phyloP scores from a whole-genome alignment of 2,113 vertebrate genomes.

The Colaptes auratus region DNA sequence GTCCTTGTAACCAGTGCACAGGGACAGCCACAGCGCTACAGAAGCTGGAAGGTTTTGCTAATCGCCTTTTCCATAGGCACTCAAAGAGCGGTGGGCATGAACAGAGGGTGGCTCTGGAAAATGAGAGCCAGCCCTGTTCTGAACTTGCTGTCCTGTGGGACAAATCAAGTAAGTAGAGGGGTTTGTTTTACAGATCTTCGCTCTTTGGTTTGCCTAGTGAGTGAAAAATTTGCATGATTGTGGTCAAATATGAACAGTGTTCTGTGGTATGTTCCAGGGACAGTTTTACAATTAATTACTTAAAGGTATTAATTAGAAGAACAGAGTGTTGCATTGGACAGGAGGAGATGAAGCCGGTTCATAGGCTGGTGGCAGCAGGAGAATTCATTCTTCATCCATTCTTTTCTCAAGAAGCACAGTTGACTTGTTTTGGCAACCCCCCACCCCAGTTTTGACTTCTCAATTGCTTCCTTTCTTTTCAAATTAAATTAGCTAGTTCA shows the following conservation, averaged over 20 bases:
- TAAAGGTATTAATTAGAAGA: neutral
- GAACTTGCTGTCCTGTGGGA: slow-evolving; percentile 87
- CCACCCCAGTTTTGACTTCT: neutral
- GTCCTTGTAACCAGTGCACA: slow-evolving; percentile 66
- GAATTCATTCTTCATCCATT: neutral
- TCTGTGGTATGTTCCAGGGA: neutral
- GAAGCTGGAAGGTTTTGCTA: slow-evolving; percentile 86
- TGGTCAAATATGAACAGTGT: neutral
- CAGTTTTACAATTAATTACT: neutral
- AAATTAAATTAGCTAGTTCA: neutral
- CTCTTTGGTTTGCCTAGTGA: neutral
- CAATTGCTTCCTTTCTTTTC: neutral
- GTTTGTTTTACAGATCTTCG: neutral
- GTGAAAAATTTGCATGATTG: neutral
- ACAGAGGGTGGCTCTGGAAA: slow-evolving; percentile 78
- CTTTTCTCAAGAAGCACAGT: neutral
- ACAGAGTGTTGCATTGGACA: neutral
- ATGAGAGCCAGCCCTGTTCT: slow-evolving; percentile 81
- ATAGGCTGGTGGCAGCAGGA: neutral
- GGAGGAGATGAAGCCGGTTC: neutral
- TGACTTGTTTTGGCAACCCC: neutral
- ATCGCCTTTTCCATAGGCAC: slow-evolving; percentile 86
- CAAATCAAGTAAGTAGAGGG: slow-evolving; percentile 86
- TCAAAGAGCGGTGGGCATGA: slow-evolving; percentile 82
- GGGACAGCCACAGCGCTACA: slow-evolving; percentile 82